Base-by-base conservation (phyloP, 2,113 vertebrate genomes). In the Craseonycteris thonglongyai region DNA sequence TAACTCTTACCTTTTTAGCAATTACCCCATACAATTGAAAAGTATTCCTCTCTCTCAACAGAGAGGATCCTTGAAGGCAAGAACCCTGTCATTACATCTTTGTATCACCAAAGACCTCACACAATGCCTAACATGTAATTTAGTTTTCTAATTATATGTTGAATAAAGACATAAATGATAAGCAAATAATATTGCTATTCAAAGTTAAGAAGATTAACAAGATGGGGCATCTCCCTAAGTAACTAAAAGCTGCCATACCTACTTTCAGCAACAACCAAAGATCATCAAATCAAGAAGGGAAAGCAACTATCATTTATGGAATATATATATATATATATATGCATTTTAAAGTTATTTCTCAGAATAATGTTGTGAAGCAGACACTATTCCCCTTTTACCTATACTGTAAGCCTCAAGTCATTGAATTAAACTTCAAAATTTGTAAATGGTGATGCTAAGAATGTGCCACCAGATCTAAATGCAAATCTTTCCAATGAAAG, bases 151-250 rank as follows among this genome's bases (percentile, higher is more conserved):
- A 91, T 75, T 58, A 30, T 35, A 54, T 56, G 38, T 30, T 72
- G 74, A 81, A 91, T 59, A 68, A 87, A 75, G 66, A 75, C 24
- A 80, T 79, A 85, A 95, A 66, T 45, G 40, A 90, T 42, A 85
- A 54, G 54, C 26, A 93, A 91, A 68, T 9, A 81, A 81, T 30
- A 54, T 2, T 81, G 28, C 68, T 82, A 49, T 40, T 47, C 59
- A 42, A 80, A 47, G 2, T n/a, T n/a, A n/a, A n/a, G 59, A 88
- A 65, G 49, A 74, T 65, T 66, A 69, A 42, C 45, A 88, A 84
- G 47, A 19, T 58, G 6, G 49, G 21, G 16, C 15, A 90, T 58
- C 47, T 72, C 42, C 45, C 38, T 66, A 72, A 68, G 47, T 58
- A 45, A 35, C 49, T 83, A 90, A 76, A 90, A 85, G 8, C 68